Base-by-base conservation (phyloP, 2,113 vertebrate genomes). In the Scopus umbretta region DNA sequence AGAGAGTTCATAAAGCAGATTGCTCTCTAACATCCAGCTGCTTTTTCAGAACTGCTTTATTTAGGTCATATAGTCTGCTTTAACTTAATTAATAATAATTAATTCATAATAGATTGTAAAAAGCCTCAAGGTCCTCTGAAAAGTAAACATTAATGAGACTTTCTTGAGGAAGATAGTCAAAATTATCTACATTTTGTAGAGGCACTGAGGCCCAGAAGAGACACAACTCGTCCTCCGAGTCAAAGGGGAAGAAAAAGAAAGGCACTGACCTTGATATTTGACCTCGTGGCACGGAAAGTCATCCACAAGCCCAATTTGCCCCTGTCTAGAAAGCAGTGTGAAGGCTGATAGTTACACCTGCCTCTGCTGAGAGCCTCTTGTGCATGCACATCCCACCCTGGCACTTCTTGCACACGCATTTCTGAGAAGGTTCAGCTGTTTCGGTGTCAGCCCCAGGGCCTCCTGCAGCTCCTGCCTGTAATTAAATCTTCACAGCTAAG, bases 21-120 rank as follows among this genome's bases (percentile, higher is more conserved):
- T 91, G 88, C 40, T 62, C 68, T 75, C 47, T n/a, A 78, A 34
- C 80, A 95, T 36, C 88, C 86, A 94, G 91, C 89, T 93, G 94
- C 80, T 90, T 56, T 43, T 62, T 56, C 50, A 27, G 83, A 62
- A 16, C 42, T 9, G n/a, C 45, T 88, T 94, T 76, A 59, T 65
- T 67, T 58, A 13, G 95, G 81, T 72, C 56, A 21, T 20, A 68
- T 45, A 45, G 63, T 30, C 82, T 76, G 86, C 23, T 90, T 86
- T 72, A 45, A 21, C 38, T 75, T 90, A 66, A 87, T 68, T 90
- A 86, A 90, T 90, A 97, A 91, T 74, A 88, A 93, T 96, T 86
- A 93, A 93, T 95, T 95, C 26, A 61, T 72, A 55, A 83, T 53
- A 74, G 82, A 42, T 68, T 19, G 40, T 47, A 79, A 67, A 93